Percentiles rank a stretch among this genome's conserved stretches.
Evolutionary conservation across 2,797 vertebrate genomes (phyloP).

Genomic region (Gymnoscopelus microlampas): DNA sequence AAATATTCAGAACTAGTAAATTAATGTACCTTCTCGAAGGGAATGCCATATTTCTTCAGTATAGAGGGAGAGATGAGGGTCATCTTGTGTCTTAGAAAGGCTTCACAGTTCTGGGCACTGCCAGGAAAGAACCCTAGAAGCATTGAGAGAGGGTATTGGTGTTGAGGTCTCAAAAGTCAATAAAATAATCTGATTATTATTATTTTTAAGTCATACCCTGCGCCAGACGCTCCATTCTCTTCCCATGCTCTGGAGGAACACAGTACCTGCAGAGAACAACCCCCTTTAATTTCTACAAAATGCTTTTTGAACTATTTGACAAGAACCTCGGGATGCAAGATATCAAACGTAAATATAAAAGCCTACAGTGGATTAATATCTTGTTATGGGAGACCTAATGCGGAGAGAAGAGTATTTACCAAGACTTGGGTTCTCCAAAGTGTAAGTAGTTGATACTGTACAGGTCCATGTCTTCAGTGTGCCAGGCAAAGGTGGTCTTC

Average conservation of each 20-base stretch:
- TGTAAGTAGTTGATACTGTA: constrained; percentile 98
- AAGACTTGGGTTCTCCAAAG: constrained; percentile 98
- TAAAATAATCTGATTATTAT: not conserved
- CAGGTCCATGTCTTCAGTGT: constrained; percentile 98
- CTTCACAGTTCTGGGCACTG: constrained; percentile 96
- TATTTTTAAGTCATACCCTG: constrained; percentile 83
- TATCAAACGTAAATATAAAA: no score
- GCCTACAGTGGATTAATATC: no score
- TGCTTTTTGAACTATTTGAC: no score
- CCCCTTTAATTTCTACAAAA: no score
- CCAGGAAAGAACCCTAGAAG: constrained; percentile 93
- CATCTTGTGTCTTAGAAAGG: constrained; percentile 98
- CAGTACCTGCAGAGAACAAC: constrained; percentile 85
- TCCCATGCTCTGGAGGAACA: constrained; percentile 95
- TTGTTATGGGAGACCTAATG: not conserved
- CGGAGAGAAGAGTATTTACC: constrained; percentile 76
- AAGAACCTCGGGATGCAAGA: no score
- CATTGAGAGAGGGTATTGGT: no score
- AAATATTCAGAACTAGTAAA: no score
- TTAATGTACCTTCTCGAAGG: constrained; percentile 91
- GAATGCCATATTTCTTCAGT: constrained; percentile 95
- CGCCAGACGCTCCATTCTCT: constrained; percentile 93
- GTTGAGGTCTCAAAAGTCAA: no score
- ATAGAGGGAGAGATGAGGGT: constrained; percentile 96
- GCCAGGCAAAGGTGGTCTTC: constrained; percentile 99